Base-by-base conservation (phyloP, 2,888 invertebrate species). In the Phania funesta region DNA sequence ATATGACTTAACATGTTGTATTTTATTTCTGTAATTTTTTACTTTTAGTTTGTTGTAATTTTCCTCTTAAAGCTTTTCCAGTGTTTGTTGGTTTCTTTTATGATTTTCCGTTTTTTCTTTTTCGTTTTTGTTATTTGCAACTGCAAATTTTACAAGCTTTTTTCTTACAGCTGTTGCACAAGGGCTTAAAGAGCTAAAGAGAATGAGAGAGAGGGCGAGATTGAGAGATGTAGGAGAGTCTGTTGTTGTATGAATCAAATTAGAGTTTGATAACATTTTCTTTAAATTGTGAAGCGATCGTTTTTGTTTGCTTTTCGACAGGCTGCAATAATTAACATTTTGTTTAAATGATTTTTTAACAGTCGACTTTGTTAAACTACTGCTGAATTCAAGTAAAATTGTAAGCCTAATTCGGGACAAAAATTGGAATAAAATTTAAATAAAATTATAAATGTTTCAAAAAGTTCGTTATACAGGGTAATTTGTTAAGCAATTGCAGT, bases 1-100 rank as follows among this genome's bases (percentile, higher is more conserved):
- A 75, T 75, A 75, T 80, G 75, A 70, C 52, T 77, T 77, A 70
- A 77, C 68, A 54, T 80, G 81, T 77, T 81, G 71, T 60, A 73
- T 38, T 81, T 71, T 76, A 71, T 35, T 44, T 11, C n/a, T 65
- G 64, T 65, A 35, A 41, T 68, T n/a, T 52, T 18, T 67, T 50
- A 50, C 29, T n/a, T 41, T 67, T 58, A 35, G 11, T 22, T 62
- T 52, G 35, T 38, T 58, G 38, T 54, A 44, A 50, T 64, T 58
- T 76, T 68, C 54, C 41, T 54, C 18, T n/a, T 35, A 54, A 62
- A 77, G 68, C 62, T 70, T 68, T 77, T 62, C 44, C 60, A 46
- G 29, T 29, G 46, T 48, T 0, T 29, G 4, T 50, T 54, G 26
- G 2, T 5, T 18, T 29, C 46, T 26, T 35, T 50, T 58, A 26